Evolutionary conservation across 2,113 vertebrate genomes (phyloP).

Genomic region (Ellobius talpinus): DNA sequence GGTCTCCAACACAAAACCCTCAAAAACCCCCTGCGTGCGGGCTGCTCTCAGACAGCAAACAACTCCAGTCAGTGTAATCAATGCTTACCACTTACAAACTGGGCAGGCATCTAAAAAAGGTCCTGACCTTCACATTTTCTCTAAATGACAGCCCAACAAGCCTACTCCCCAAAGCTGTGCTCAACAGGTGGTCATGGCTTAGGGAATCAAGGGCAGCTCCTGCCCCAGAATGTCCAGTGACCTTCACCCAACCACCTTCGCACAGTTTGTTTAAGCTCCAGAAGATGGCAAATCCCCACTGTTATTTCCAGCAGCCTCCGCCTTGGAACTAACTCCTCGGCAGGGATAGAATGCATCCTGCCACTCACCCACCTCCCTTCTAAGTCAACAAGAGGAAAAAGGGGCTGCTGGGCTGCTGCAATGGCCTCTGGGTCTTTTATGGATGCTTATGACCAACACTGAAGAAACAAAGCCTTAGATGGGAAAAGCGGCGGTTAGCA

Average conservation of each 20-base stretch:
- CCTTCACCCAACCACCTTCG: too few species aligned
- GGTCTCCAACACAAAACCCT: not conserved
- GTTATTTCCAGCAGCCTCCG: not conserved
- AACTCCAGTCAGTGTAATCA: not conserved
- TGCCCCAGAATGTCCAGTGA: not conserved
- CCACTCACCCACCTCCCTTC: not conserved
- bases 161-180: not conserved
- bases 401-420: not conserved
- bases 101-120: not conserved
- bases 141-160: not conserved
- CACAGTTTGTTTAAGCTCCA: not conserved
- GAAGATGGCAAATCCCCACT: not conserved
- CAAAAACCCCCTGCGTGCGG: not conserved
- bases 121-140: not conserved
- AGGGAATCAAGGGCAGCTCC: not conserved
- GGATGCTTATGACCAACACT: not conserved
- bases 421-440: not conserved
- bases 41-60: not conserved
- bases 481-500: not conserved
- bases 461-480: not conserved
- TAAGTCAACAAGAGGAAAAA: not conserved
- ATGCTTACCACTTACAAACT: not conserved
- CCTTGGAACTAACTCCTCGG: not conserved
- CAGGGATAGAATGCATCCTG: not conserved
- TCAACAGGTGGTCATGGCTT: not conserved